Base-by-base conservation (phyloP, 2,888 invertebrate species). In the Polymixis flavicincta region DNA sequence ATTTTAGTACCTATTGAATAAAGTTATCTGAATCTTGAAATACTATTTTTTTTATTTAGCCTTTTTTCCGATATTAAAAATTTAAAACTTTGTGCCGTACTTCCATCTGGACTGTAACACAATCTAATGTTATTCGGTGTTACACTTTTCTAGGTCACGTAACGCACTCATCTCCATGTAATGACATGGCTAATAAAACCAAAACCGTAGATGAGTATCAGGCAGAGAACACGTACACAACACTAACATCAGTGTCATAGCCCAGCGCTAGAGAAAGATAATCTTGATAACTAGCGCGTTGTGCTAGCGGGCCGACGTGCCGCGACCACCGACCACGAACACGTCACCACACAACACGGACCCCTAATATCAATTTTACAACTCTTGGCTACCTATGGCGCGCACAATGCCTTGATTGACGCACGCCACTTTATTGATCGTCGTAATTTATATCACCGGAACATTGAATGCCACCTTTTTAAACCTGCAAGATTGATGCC, bases 1-100 rank as follows among this genome's bases (percentile, higher is more conserved):
- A 92, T 92, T 91, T 92, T 92, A 92, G 89, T 91, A 91, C 88
- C 85, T 91, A 92, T 90, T 88, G 85, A 94, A 93, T 94, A 95
- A 94, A 94, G 88, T 90, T 91, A 90, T 92, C 87, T 92, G 87
- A 90, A 91, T 90, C 87, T 87, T 84, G 71, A 79, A 52, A 52
- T 22, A 45, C 74, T 73, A 37, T 73, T 69, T 68, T 50, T 70
- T 42, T 14, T 0, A 22, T 5, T 17, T 11, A 19, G 0, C 9
- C 4, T 7, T n/a, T 45, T n/a, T n/a, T n/a, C n/a, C n/a, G n/a
- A n/a, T n/a, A n/a, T n/a, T n/a, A n/a, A n/a, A n/a, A n/a, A n/a
- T n/a, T n/a, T 28, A 28, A 19, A 32, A 19, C 54, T 28, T 42
- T 67, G 37, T 68, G 32, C 1, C 17, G 50, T 45, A 32, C 50